These are phyloP conservation scores for Todiramphus chloris DNA, from an alignment of 2,113 vertebrate species.

Conservation along the genomic window DNA sequence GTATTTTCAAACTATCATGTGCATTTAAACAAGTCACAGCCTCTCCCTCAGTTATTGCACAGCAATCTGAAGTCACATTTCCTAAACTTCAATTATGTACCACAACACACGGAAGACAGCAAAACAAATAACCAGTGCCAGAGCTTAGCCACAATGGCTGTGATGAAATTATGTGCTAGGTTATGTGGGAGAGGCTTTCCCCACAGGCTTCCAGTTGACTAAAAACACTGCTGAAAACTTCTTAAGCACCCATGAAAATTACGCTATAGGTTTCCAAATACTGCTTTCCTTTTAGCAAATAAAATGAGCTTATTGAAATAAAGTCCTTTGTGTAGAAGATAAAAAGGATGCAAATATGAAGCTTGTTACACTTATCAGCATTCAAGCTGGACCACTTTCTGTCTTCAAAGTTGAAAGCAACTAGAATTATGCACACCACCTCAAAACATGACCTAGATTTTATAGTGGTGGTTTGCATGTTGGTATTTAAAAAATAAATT, in stretches of 20 bases:
- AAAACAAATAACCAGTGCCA: background rate
- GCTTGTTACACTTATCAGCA: conserved; percentile 25
- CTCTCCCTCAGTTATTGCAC: background rate
- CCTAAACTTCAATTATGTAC: background rate
- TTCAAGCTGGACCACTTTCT: conserved; percentile 10
- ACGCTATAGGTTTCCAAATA: background rate
- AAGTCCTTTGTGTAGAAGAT: conserved; percentile 25
- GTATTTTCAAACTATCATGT: background rate
- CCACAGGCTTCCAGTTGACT: background rate
- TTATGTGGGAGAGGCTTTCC: background rate
- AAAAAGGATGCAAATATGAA: conserved; percentile 54
- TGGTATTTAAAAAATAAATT: background rate
- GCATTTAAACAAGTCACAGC: background rate
- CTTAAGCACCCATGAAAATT: background rate
- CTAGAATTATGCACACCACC: conserved; percentile 15
- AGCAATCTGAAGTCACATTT: background rate
- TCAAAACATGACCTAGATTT: conserved; percentile 34
- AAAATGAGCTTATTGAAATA: conserved; percentile 24
- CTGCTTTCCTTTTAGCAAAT: conserved; percentile 5
- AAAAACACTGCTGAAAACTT: background rate
- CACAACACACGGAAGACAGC: background rate
- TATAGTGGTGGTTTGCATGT: background rate
- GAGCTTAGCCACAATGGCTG: background rate
- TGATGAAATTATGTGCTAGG: background rate
- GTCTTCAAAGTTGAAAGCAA: conserved; percentile 40